Base-by-base conservation (phyloP, 1,140 invertebrate genomes). In the Drosophila burlai region DNA sequence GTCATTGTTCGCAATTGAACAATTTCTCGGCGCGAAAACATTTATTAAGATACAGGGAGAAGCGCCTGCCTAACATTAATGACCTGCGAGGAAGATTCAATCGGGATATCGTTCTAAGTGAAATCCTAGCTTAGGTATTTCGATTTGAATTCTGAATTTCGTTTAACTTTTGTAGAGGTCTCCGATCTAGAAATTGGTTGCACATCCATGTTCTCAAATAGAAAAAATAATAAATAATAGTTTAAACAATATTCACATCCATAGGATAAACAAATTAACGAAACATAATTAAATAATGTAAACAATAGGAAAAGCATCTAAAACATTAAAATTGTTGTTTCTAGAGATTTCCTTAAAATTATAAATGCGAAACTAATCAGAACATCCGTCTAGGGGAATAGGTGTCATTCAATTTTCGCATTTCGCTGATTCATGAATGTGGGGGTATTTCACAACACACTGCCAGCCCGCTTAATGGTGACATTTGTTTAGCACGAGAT, bases 401-500 rank as follows among this genome's bases (percentile, higher is more conserved):
- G n/a, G 34, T 31, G 40, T 8, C 9, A 59, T n/a, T 31, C 40
- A 8, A 21, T 29, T 16, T 4, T 13, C n/a, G 4, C 24, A 31
- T 29, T 67, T 40, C 3, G 65, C 34, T 47, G 24, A 67, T 26
- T 57, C 50, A 69, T 29, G 18, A 31, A 15, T 65, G 16, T 11
- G 8, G 18, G 16, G 24, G 34, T 46, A 34, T 29, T 21, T 68
- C 18, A 64, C 8, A 65, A 36, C 24, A 42, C n/a, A 29, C 49
- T n/a, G 18, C n/a, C 31, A 13, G 34, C 16, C 16, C 5, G 18
- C 40, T 47, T 40, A 71, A 68, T 42, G 21, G 50, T 26, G 34
- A 29, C 16, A 24, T 42, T 40, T 59, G 66, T 71, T 58, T 57
- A 46, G 24, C 66, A 18, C 18, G 50, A 26, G 43, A 72, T 72